Percentiles rank a stretch among this genome's conserved stretches.
These are phyloP conservation scores for Beroe forskalii DNA, from an alignment of 37 sponge, comb jelly and placozoan genomes.

Conservation along the genomic window DNA sequence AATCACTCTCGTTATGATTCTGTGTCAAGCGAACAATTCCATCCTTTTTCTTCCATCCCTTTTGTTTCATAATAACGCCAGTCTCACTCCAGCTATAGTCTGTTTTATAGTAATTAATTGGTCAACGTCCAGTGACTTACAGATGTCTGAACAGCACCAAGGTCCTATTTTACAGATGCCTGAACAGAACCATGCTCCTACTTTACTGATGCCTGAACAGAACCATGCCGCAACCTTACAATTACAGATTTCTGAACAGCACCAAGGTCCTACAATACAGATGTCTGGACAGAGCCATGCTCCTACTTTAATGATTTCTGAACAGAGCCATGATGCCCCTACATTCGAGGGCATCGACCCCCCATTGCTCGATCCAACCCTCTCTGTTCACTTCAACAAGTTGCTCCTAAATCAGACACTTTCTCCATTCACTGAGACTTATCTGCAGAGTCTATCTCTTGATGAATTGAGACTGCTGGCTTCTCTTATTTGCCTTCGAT, in stretches of 20 bases:
- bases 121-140: not conserved
- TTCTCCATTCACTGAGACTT: not conserved
- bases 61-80: not conserved
- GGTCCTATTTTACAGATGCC: too few relatives aligned
- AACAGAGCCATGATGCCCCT: too few relatives aligned
- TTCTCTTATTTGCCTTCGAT: not conserved
- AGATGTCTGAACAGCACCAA: too few relatives aligned
- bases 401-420: not conserved
- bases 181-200: too few relatives aligned
- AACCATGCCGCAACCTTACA: too few relatives aligned
- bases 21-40: not conserved
- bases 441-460: not conserved
- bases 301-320: too few relatives aligned
- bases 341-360: slow-evolving; percentile 44
- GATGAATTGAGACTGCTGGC: slow-evolving; percentile 6
- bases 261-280: too few relatives aligned
- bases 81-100: not conserved
- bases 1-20: slow-evolving; percentile 4
- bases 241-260: too few relatives aligned
- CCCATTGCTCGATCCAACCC: not conserved
- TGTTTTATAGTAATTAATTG: not conserved
- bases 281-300: too few relatives aligned
- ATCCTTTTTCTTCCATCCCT: not conserved
- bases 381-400: not conserved
- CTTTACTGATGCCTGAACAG: too few relatives aligned